These are phyloP conservation scores for Oryzias woworae DNA, from an alignment of 2,113 vertebrate species.

Conservation along the genomic window DNA sequence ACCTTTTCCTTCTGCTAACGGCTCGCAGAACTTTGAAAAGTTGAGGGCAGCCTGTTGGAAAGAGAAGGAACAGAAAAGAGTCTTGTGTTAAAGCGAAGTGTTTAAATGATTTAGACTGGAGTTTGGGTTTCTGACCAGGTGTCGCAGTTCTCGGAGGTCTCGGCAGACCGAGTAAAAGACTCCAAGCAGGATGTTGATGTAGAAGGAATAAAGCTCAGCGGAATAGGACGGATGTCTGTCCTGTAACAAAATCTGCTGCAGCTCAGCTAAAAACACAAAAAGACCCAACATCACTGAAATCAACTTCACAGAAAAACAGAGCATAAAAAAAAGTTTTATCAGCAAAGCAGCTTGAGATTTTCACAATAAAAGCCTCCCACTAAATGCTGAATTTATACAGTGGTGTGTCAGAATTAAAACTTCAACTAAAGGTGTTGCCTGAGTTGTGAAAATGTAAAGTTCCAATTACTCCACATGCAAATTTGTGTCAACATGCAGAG, in stretches of 20 bases:
- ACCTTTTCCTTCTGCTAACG: slow-evolving; percentile 91
- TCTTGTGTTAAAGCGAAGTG: slow-evolving; percentile 4
- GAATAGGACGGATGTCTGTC: slow-evolving; percentile 87
- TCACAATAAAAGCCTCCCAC: slow-evolving; percentile 8
- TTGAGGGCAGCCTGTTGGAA: slow-evolving; percentile 87
- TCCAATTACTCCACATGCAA: slow-evolving; percentile 32
- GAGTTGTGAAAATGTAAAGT: slow-evolving; percentile 45
- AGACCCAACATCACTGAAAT: background rate
- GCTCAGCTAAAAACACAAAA: slow-evolving; percentile 77
- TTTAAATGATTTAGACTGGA: background rate
- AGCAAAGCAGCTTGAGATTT: background rate
- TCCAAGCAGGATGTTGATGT: slow-evolving; percentile 95
- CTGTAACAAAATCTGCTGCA: slow-evolving; percentile 89
- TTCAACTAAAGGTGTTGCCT: slow-evolving; percentile 13
- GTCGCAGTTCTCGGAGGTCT: slow-evolving; percentile 91
- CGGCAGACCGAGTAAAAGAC: slow-evolving; percentile 96
- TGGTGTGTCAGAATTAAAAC: slow-evolving; percentile 8
- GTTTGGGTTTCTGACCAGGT: slow-evolving; percentile 82
- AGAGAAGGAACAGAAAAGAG: slow-evolving; percentile 4
- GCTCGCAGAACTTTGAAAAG: slow-evolving; percentile 95
- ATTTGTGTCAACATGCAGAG: slow-evolving; percentile 1
- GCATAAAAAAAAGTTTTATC: background rate
- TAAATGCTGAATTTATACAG: slow-evolving; percentile 26
- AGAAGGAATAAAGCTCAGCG: slow-evolving; percentile 89
- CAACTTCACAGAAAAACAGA: background rate